Evolutionary conservation across 1,140 invertebrate genomes (phyloP).

Genomic region (Drosophila busckii): DNA sequence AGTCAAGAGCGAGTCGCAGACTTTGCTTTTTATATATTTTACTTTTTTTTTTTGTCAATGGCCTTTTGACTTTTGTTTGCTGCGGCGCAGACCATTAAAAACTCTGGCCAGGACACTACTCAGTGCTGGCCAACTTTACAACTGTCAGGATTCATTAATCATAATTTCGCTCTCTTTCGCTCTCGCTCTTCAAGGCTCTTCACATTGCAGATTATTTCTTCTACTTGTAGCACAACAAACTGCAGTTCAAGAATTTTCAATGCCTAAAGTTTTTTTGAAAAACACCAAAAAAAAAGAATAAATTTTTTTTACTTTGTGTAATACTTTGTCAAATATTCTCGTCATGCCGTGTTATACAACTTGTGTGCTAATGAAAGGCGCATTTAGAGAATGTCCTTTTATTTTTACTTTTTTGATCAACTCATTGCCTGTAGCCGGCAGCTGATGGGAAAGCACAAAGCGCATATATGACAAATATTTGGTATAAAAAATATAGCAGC

Average conservation of each 20-base stretch:
- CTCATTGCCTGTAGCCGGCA: constrained; percentile 18
- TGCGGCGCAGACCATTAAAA: constrained; percentile 58
- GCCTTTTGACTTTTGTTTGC: constrained; percentile 59
- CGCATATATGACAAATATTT: too few relatives aligned
- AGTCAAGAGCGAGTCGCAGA: too few relatives aligned
- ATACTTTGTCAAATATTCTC: constrained; percentile 42
- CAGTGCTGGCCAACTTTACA: constrained; percentile 54
- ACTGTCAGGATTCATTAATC: constrained; percentile 52
- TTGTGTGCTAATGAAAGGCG: constrained; percentile 23
- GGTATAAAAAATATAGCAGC: too few relatives aligned
- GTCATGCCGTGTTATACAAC: constrained; percentile 60
- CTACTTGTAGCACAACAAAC: constrained; percentile 39
- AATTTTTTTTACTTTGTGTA: constrained; percentile 9
- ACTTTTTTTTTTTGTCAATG: constrained; percentile 40
- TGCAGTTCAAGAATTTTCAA: constrained; percentile 59
- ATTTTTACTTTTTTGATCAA: constrained; percentile 5
- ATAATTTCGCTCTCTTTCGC: constrained; percentile 46
- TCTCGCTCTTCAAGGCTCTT: constrained; percentile 30
- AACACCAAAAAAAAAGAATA: too few relatives aligned
- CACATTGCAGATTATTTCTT: constrained; percentile 43
- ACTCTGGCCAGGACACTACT: constrained; percentile 45
- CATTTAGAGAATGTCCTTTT: constrained; percentile 5
- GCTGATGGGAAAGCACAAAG: too few relatives aligned
- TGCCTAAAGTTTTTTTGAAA: constrained; percentile 41
- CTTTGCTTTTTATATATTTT: constrained; percentile 15